phyloP scores from a whole-genome alignment of 2,797 vertebrate species.

The Nannoperca obscura region DNA sequence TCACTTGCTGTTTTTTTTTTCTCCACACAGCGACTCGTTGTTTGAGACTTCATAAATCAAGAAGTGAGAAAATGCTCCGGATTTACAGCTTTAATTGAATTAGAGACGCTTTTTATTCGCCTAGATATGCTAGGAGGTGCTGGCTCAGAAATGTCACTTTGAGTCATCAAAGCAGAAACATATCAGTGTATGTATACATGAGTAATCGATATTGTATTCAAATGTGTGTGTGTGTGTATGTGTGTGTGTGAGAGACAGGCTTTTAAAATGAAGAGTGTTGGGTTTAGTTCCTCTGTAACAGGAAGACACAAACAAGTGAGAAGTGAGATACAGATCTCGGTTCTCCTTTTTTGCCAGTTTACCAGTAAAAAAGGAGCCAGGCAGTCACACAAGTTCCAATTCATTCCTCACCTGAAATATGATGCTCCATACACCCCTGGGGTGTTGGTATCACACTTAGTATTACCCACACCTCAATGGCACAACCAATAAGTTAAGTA shows the following conservation, averaged over 20 bases:
- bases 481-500: slow-evolving; percentile 4
- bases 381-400: not conserved
- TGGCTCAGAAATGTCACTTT: slow-evolving; percentile 13
- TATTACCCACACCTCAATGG: slow-evolving; percentile 14
- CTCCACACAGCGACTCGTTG: not conserved
- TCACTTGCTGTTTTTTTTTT: not conserved
- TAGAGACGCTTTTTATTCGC: slow-evolving; percentile 24
- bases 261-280: not conserved
- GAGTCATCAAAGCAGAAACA: not conserved
- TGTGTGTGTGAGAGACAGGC: not conserved
- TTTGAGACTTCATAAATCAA: slow-evolving; percentile 40
- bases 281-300: slow-evolving; percentile 23
- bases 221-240: too few relatives aligned
- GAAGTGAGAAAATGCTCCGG: not conserved
- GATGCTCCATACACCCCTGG: not conserved
- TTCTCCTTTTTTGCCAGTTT: slow-evolving; percentile 6
- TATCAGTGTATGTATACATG: not conserved
- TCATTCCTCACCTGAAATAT: slow-evolving; percentile 21
- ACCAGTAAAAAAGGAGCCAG: slow-evolving; percentile 6
- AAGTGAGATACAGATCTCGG: slow-evolving; percentile 65
- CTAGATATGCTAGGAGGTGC: not conserved
- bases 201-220: not conserved
- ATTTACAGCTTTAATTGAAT: slow-evolving; percentile 46
- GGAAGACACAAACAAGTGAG: slow-evolving; percentile 47
- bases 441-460: slow-evolving; percentile 7